These are phyloP conservation scores for Telmatochromis sp. DNA, from an alignment of 2,113 vertebrate genomes.

Conservation along the genomic window DNA sequence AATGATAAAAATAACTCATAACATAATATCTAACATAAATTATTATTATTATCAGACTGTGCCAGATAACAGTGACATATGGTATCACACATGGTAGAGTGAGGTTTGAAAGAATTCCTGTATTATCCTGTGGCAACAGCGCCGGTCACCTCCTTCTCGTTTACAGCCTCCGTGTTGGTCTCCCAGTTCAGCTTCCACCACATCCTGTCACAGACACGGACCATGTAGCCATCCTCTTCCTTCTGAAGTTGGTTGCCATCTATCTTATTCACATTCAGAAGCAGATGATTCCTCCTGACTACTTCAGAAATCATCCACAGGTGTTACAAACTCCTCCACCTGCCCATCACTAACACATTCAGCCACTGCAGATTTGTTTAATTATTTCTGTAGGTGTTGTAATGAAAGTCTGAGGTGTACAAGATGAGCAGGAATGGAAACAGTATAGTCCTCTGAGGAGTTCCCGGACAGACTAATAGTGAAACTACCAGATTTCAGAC, in stretches of 20 bases:
- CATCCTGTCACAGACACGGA: background rate
- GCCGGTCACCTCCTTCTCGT: too few species aligned
- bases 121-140: background rate
- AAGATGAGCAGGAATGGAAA: background rate
- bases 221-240: background rate
- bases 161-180: background rate
- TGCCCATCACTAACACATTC: background rate
- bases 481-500: fast-evolving
- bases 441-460: background rate
- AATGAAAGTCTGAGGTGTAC: background rate
- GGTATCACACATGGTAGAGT: background rate
- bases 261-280: background rate
- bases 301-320: background rate
- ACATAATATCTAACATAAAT: background rate
- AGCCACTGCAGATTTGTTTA: background rate
- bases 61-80: background rate
- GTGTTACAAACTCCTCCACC: fast-evolving
- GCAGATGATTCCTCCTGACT: background rate
- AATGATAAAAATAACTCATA: background rate
- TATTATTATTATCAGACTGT: background rate
- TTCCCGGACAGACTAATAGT: background rate
- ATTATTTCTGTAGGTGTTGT: background rate
- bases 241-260: background rate
- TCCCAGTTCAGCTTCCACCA: background rate
- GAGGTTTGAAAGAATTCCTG: background rate